These are phyloP conservation scores for Spisula subtruncata DNA, from an alignment of 2,888 invertebrate genomes.

Conservation along the genomic window DNA sequence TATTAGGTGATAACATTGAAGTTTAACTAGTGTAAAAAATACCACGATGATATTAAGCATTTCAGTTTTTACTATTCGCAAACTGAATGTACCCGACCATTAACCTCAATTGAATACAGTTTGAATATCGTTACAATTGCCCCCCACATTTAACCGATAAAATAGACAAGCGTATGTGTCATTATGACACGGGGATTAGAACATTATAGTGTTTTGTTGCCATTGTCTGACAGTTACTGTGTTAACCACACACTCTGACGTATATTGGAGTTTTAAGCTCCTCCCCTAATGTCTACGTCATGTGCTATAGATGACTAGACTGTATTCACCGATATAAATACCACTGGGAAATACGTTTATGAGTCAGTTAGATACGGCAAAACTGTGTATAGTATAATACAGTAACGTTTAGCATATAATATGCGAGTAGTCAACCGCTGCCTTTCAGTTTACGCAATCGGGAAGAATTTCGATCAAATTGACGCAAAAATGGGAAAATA, in stretches of 20 bases:
- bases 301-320: background rate
- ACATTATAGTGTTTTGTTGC: background rate
- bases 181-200: background rate
- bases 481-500: slow-evolving; percentile 36
- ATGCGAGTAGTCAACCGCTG: background rate
- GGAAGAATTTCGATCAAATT: background rate
- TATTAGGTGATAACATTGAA: no score
- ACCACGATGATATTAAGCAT: no score
- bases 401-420: background rate
- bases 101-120: background rate
- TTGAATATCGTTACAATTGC: background rate
- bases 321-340: slow-evolving; percentile 17
- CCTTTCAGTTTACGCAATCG: background rate
- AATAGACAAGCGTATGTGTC: background rate
- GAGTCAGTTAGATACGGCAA: slow-evolving; percentile 27
- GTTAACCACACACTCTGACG: background rate
- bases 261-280: background rate
- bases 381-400: background rate
- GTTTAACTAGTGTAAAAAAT: no score
- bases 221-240: background rate
- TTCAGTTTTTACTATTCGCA: no score
- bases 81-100: no score
- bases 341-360: background rate
- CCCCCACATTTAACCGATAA: background rate
- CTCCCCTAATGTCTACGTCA: background rate